phyloP scores from a whole-genome alignment of 2,888 invertebrate species.

The Pheosia tremula region DNA sequence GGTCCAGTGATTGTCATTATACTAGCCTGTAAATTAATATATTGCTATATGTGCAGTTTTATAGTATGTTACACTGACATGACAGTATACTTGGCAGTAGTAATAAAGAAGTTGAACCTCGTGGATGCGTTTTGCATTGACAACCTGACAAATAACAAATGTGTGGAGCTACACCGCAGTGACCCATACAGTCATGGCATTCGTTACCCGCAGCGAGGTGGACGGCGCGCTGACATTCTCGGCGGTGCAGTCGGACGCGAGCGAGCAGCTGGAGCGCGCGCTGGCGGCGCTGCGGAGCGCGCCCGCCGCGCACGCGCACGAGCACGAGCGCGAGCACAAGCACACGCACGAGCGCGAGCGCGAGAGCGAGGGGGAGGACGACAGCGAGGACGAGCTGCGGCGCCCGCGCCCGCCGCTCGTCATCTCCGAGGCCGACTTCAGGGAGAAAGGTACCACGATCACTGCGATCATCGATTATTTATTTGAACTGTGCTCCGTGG shows the following conservation, averaged over 20 bases:
- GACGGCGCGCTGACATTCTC: conserved; percentile 51
- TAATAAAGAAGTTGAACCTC: no score
- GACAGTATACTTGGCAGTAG: no score
- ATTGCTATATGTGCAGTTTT: no score
- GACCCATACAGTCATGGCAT: no score
- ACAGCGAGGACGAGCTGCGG: conserved; percentile 52
- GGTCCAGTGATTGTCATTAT: no score
- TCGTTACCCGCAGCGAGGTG: conserved; percentile 41
- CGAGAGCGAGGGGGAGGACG: conserved; percentile 39
- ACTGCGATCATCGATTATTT: not conserved
- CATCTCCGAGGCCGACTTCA: conserved; percentile 78
- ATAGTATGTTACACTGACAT: no score
- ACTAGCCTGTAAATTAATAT: no score
- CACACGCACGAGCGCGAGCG: conserved; percentile 2
- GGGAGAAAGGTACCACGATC: conserved; percentile 66
- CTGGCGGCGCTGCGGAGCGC: conserved; percentile 41
- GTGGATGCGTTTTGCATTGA: no score
- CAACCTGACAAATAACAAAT: no score
- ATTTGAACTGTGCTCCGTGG: not conserved
- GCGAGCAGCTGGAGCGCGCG: conserved; percentile 52
- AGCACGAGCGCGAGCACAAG: not conserved
- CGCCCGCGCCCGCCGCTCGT: conserved; percentile 65
- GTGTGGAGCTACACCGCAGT: no score
- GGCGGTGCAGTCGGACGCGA: conserved; percentile 43
- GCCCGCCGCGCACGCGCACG: conserved; percentile 13